phyloP scores from a whole-genome alignment of 2,888 invertebrate species.

The Agrotis puta region DNA sequence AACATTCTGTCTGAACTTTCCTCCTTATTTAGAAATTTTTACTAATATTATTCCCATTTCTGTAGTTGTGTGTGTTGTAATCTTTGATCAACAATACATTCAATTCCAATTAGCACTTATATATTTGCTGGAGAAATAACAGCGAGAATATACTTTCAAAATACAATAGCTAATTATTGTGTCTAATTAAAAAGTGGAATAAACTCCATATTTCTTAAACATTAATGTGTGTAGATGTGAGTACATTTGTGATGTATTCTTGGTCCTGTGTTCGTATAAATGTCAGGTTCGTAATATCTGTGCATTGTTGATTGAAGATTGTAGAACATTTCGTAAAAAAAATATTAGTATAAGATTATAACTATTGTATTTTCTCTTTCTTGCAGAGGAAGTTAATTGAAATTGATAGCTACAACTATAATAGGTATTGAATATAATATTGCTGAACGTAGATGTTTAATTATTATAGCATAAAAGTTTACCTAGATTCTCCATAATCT shows the following conservation, averaged over 20 bases:
- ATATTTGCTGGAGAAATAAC: too few relatives aligned
- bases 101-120: too few relatives aligned
- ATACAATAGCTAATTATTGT: too few relatives aligned
- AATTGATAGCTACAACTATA: conserved; percentile 47
- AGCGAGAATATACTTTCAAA: too few relatives aligned
- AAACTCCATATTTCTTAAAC: too few relatives aligned
- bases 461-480: conserved; percentile 25
- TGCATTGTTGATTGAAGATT: neutral
- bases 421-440: conserved; percentile 49
- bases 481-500: conserved; percentile 34
- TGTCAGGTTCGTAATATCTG: too few relatives aligned
- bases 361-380: conserved; percentile 51
- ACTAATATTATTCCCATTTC: conserved; percentile 68
- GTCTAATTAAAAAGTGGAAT: too few relatives aligned
- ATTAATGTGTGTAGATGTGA: too few relatives aligned
- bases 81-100: too few relatives aligned
- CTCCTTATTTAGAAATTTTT: conserved; percentile 81
- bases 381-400: conserved; percentile 56
- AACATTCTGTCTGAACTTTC: conserved; percentile 77
- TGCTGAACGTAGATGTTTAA: conserved; percentile 41
- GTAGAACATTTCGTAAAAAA: conserved; percentile 51
- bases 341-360: conserved; percentile 52
- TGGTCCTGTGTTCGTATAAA: too few relatives aligned
- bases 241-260: too few relatives aligned
- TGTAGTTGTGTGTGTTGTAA: conserved; percentile 47